These are phyloP conservation scores for Thereva nobilitata DNA, from an alignment of 2,888 invertebrate genomes.

Conservation along the genomic window DNA sequence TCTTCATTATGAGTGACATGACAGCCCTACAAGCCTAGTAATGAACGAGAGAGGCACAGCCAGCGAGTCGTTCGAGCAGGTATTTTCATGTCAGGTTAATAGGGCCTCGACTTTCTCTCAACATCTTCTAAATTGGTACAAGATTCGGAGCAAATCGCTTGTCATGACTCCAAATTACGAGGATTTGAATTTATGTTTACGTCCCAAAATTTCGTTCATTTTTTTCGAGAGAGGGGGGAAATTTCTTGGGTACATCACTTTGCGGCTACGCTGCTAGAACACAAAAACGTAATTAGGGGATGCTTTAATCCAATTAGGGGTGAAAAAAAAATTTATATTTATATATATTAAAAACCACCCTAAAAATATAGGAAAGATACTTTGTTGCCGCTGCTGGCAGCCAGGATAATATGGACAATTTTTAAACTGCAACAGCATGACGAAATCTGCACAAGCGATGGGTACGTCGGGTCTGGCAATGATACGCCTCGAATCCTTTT, in stretches of 20 bases:
- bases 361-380: not conserved
- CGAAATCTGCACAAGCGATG: slow-evolving; percentile 3
- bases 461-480: not conserved
- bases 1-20: slow-evolving; percentile 27
- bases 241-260: too few relatives aligned
- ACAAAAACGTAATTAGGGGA: too few relatives aligned
- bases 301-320: too few relatives aligned
- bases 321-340: too few relatives aligned
- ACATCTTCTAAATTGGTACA: too few relatives aligned
- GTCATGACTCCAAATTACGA: too few relatives aligned
- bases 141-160: too few relatives aligned
- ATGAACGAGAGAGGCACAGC: not conserved
- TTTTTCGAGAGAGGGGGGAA: too few relatives aligned
- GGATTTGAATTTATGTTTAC: too few relatives aligned
- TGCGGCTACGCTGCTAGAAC: too few relatives aligned
- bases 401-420: slow-evolving; percentile 6
- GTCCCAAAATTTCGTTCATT: too few relatives aligned
- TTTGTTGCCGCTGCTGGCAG: not conserved
- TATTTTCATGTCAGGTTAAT: not conserved
- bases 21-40: slow-evolving; percentile 5
- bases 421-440: not conserved
- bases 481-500: slow-evolving; percentile 13
- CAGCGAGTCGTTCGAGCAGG: not conserved
- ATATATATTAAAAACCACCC: not conserved
- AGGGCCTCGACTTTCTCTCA: not conserved